Conservation (phyloP, 2,888 invertebrate species). For the Agrochola macilenta region DNA sequence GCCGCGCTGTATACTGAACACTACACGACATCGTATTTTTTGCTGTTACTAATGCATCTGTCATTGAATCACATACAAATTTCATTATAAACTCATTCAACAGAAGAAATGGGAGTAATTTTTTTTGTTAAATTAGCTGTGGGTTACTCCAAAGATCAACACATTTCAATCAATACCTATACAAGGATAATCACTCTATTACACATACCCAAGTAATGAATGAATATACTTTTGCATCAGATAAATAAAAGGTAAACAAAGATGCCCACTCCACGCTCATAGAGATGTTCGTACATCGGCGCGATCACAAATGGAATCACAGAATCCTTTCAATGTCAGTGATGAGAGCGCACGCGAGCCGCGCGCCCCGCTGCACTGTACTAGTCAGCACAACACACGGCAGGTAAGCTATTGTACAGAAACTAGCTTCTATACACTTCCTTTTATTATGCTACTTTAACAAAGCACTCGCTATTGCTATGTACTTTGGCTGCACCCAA, state of each 20-base stretch:
- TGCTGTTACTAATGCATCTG: background rate
- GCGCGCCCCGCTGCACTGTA: background rate
- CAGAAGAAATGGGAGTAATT: background rate
- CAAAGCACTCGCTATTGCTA: constrained; percentile 4
- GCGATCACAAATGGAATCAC: constrained; percentile 60
- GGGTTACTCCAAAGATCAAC: background rate
- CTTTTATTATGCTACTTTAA: background rate
- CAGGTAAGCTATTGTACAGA: background rate
- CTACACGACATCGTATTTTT: background rate
- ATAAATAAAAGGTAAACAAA: background rate
- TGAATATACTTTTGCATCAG: background rate
- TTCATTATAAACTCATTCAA: background rate
- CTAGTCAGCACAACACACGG: background rate
- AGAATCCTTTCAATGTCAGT: constrained; percentile 79
- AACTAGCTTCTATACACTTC: background rate
- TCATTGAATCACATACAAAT: background rate
- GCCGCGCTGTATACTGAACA: background rate
- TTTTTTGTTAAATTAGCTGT: background rate
- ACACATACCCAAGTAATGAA: background rate
- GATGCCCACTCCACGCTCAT: constrained; percentile 37
- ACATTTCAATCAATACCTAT: background rate
- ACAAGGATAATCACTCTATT: background rate
- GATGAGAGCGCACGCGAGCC: constrained; percentile 42
- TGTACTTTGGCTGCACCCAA: constrained; percentile 2
- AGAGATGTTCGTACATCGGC: constrained; percentile 10